Percentiles rank a stretch among this genome's conserved stretches.
These are phyloP conservation scores for Anguilla megastoma DNA, from an alignment of 2,797 vertebrate species.

Conservation along the genomic window DNA sequence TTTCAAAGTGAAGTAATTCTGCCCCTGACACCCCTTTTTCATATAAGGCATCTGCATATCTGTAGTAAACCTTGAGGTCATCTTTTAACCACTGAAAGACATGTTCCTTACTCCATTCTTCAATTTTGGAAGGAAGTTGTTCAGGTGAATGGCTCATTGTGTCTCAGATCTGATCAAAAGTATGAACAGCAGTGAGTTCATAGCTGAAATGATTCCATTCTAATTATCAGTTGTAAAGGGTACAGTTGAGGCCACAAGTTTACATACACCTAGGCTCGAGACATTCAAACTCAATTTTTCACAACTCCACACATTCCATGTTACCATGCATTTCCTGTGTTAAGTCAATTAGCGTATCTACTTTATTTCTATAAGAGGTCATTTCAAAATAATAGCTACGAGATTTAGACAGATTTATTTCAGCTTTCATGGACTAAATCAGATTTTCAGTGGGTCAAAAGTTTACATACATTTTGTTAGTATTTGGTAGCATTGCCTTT, in stretches of 20 bases:
- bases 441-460: too few relatives aligned
- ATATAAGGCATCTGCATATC: conserved; percentile 40
- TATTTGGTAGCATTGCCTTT: too few relatives aligned
- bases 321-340: too few relatives aligned
- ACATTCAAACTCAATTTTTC: background rate
- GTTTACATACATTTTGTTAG: too few relatives aligned
- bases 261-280: background rate
- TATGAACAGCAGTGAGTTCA: background rate
- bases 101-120: conserved; percentile 52
- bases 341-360: too few relatives aligned
- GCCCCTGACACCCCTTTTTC: conserved; percentile 52
- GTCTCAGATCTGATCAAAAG: background rate
- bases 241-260: background rate
- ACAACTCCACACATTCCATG: too few relatives aligned
- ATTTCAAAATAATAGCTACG: too few relatives aligned
- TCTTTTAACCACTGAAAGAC: conserved; percentile 50
- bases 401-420: too few relatives aligned
- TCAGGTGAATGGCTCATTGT: conserved; percentile 24
- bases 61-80: conserved; percentile 43
- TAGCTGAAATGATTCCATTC: background rate
- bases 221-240: background rate
- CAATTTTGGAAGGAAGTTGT: background rate
- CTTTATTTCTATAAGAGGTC: too few relatives aligned
- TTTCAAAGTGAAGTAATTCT: conserved; percentile 34
- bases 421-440: too few relatives aligned